A percentile compares a stretch with the other conserved stretches of the same genome.
These are phyloP conservation scores for Characodon lateralis DNA, from an alignment of 2,797 vertebrate species.

Conservation along the genomic window DNA sequence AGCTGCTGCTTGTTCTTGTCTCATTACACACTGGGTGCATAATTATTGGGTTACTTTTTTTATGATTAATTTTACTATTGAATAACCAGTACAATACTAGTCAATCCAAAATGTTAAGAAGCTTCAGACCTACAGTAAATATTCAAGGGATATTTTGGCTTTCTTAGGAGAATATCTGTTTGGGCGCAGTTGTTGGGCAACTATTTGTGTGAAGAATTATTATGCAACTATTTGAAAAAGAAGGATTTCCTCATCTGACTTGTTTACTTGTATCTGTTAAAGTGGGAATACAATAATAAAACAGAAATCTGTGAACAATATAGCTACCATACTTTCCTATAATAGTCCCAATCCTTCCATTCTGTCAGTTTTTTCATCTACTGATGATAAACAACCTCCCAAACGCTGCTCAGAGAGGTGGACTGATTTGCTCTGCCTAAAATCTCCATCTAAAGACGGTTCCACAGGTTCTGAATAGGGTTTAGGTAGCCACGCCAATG, in stretches of 20 bases:
- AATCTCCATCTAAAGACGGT: background rate
- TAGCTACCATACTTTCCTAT: background rate
- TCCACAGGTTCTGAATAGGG: conserved; percentile 1
- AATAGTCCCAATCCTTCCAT: background rate
- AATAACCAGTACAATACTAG: background rate
- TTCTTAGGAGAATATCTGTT: background rate
- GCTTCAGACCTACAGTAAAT: background rate
- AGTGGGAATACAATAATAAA: background rate
- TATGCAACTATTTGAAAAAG: background rate
- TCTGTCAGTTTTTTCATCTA: background rate
- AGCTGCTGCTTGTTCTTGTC: no score
- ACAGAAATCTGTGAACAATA: background rate
- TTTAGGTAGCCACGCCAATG: background rate
- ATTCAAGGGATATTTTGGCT: background rate
- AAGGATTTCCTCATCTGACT: background rate
- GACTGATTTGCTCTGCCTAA: background rate
- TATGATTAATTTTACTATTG: background rate
- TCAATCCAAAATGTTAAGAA: background rate
- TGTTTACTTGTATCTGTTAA: background rate
- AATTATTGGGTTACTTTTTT: background rate
- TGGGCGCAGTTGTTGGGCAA: background rate
- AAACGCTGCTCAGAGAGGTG: background rate
- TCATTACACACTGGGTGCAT: background rate
- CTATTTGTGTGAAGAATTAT: background rate
- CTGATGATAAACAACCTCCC: background rate